Evolutionary conservation across 2,797 vertebrate species (phyloP).

Genomic region (Acrossocheilus fasciatus): DNA sequence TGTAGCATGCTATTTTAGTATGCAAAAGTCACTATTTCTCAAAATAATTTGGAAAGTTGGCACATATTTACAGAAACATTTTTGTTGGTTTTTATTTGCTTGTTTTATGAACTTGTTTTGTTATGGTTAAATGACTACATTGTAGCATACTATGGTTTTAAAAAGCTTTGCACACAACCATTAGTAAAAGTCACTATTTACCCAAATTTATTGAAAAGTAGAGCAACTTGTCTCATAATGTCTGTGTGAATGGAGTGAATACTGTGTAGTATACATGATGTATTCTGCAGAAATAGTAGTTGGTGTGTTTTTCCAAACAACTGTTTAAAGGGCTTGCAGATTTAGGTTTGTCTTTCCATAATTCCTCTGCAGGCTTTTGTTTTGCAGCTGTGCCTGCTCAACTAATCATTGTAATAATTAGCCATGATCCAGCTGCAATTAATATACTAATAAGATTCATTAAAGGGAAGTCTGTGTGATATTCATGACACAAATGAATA

Average conservation of each 20-base stretch:
- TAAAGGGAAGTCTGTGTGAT: constrained; percentile 6
- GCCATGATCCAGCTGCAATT: constrained; percentile 24
- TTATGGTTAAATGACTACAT: neutral
- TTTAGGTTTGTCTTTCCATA: neutral
- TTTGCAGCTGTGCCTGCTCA: constrained; percentile 25
- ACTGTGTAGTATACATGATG: neutral
- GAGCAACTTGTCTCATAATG: neutral
- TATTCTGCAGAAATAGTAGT: neutral
- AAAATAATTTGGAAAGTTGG: neutral
- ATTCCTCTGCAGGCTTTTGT: constrained; percentile 11
- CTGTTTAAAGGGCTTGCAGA: neutral
- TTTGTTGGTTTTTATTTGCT: neutral
- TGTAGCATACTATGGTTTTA: neutral
- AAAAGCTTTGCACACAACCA: too few species aligned
- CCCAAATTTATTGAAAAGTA: neutral
- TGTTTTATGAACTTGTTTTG: neutral
- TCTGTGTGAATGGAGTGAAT: neutral
- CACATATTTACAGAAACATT: neutral
- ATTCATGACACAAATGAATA: constrained; percentile 18
- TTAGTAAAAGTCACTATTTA: neutral
- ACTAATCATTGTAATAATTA: constrained; percentile 22
- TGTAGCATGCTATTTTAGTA: too few species aligned
- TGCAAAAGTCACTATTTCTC: neutral
- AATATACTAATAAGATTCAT: constrained; percentile 34
- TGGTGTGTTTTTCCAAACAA: neutral